Base-by-base conservation (phyloP, 1,140 invertebrate species). In the Drosophila sproati region DNA sequence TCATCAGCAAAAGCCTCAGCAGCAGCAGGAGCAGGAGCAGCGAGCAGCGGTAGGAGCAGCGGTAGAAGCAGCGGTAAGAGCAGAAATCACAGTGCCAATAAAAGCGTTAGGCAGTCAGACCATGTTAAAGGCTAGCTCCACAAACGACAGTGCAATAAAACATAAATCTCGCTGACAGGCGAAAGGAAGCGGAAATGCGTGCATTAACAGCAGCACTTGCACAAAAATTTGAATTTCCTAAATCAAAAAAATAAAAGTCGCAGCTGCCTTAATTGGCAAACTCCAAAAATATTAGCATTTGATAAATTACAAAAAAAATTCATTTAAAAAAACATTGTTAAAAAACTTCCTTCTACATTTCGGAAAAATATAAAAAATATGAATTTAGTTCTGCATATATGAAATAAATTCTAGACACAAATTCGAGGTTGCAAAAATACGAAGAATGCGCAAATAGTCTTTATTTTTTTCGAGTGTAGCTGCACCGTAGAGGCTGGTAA, bases 81-180 rank as follows among this genome's bases (percentile, higher is more conserved):
- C 67, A 76, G 60, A 80, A 77, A 80, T 73, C 70, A 73, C 63
- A 73, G 64, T 56, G 74, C 77, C 69, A 77, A 80, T 80, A 80
- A 80, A 77, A 77, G 62, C 62, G 55, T 62, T 59, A 54, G 48
- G 39, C 55, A 31, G 20, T n/a, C 39, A 2, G 7, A 2, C 39
- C 39, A 41, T 43, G 39, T 43, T 43, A 43, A 43, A 35, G 4
- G 34, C 31, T 45, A 43, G 29, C n/a, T 20, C 20, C 20, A 60
- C 12, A 57, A 76, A 39, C 7, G 37, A 28, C 32, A 45, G 69
- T 80, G 74, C 77, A 80, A 80, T 80, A 80, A 80, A 80, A 73
- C 64, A 80, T 80, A 73, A 79, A 77, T 79, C 73, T 56, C 71
- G 48, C 31, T n/a, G 56, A 31, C 48, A 56, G 32, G 32, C 8